Evolutionary conservation across 2,113 vertebrate genomes (phyloP), one percentile per base, ranked within the genome.

Genomic region (Rhinoderma darwinii): DNA sequence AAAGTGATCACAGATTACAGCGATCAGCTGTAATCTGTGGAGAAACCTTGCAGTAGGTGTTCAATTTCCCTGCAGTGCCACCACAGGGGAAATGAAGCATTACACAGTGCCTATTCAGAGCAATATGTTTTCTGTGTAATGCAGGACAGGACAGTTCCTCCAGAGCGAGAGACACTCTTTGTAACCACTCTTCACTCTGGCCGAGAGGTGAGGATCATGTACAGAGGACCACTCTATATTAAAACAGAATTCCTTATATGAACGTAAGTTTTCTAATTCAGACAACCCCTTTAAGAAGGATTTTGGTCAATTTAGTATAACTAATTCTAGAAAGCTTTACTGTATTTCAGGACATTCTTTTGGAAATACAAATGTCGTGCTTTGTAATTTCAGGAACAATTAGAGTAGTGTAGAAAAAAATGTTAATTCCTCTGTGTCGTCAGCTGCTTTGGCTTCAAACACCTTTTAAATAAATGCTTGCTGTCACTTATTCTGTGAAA

Each of bases 381-480:
- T 22, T 5, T 43, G 54, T 44, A 43, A 39, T 44, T 66, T 82
- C 59, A 63, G 79, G 51, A 82, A 66, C 79, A 82, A 82, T 82
- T 82, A 82, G 51, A 82, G 79, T 25, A 43, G 59, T 4, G 79
- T 27, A 63, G 79, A 63, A 66, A 39, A n/a, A 78, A 82, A 82
- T 66, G 79, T 44, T 66, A 82, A 82, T 82, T 82, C 79, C 56
- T 82, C 56, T 7, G 79, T 66, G 56, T 59, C 79, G 61, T 82
- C 56, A 44, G 50, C 79, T 44, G 39, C 14, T 43, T 43, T 44
- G 56, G 56, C 56, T 81, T 81, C 78, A 81, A 81, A 81, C 78
- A 81, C 78, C 78, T 82, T 66, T 66, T 82, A 66, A 82, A 82
- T 82, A 63, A 82, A 82, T 82, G 79, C 39, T 63, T 82, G 56